Percentiles rank a stretch among this genome's conserved stretches.
phyloP scores from a whole-genome alignment of 2,888 invertebrate genomes.

The Callinectes sapidus region DNA sequence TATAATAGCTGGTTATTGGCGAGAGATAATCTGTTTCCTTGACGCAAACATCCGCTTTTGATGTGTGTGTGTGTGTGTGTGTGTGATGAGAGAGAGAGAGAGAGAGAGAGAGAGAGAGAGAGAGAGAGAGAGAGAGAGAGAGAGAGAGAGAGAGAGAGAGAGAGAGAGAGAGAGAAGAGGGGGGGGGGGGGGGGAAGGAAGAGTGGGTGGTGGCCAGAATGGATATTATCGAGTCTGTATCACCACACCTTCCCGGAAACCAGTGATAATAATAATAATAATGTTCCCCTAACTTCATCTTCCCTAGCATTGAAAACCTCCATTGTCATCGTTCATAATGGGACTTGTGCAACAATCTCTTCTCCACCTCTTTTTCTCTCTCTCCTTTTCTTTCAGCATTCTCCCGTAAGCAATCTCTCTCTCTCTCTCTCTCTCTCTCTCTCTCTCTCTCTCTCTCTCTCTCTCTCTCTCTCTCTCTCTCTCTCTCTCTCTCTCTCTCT shows the following conservation, averaged over 20 bases:
- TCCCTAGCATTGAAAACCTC: not conserved
- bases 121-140: conserved; percentile 22
- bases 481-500: conserved; percentile 17
- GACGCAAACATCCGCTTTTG: conserved; percentile 16
- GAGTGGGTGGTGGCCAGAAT: not conserved
- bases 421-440: not conserved
- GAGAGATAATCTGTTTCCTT: not conserved
- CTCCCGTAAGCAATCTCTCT: not conserved
- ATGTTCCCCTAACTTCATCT: not conserved
- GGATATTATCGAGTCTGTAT: not conserved
- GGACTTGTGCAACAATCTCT: not conserved
- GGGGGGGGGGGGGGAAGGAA: not conserved
- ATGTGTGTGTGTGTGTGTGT: conserved; percentile 8
- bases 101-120: conserved; percentile 19
- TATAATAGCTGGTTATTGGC: not conserved
- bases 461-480: not conserved
- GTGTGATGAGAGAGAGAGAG: conserved; percentile 20
- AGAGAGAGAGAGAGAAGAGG: not conserved
- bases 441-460: not conserved
- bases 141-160: conserved; percentile 25
- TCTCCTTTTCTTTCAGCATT: not conserved
- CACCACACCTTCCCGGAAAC: not conserved
- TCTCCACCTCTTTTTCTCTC: not conserved
- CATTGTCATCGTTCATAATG: not conserved
- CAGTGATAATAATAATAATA: not conserved